Conservation (phyloP, 2,113 vertebrate species). For the Caloenas nicobarica region DNA sequence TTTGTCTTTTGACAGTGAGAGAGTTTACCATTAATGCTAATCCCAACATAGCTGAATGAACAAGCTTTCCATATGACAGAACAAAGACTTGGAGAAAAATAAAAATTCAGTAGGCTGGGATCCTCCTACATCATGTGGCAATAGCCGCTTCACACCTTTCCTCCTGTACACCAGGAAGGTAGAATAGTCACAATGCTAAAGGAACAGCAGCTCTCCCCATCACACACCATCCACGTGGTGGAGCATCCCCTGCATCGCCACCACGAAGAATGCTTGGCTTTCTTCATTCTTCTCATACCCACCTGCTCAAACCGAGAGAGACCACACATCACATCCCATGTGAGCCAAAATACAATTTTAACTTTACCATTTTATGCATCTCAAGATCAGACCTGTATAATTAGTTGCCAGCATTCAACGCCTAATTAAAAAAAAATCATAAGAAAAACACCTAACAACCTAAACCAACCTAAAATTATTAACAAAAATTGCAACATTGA, state of each 20-base stretch:
- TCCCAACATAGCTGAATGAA: background rate
- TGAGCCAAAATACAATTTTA: background rate
- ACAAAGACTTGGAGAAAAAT: background rate
- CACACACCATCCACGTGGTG: accelerated
- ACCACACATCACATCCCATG: background rate
- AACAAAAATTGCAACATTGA: background rate
- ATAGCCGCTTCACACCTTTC: background rate
- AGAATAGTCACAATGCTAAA: background rate
- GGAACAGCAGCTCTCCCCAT: background rate
- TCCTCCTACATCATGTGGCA: background rate
- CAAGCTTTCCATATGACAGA: accelerated
- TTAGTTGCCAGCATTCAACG: background rate
- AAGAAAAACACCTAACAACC: background rate
- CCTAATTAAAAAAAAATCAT: background rate
- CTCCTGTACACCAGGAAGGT: background rate
- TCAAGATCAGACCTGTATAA: background rate
- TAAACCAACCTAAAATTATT: background rate
- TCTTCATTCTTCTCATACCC: background rate
- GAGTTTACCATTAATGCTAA: background rate
- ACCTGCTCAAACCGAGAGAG: background rate
- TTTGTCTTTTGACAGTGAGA: background rate
- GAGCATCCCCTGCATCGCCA: background rate
- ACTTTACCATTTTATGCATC: background rate
- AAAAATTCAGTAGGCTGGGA: background rate
- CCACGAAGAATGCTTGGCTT: background rate